Percentiles rank a stretch among this genome's conserved stretches.
phyloP scores from a whole-genome alignment of 2,888 invertebrate genomes.

The Polydrusus cervinus region DNA sequence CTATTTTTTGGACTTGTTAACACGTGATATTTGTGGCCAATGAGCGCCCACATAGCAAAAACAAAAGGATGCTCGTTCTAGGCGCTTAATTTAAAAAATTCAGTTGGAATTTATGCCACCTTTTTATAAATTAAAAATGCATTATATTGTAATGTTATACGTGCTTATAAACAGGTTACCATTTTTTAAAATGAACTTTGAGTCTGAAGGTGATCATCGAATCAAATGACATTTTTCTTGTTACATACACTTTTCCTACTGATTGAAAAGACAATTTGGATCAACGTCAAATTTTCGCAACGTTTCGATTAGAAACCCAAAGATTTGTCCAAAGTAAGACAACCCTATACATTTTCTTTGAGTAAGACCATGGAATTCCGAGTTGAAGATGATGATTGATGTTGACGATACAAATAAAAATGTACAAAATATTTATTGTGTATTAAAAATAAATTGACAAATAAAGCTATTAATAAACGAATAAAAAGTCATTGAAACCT shows the following conservation, averaged over 20 bases:
- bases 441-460: slow-evolving; percentile 17
- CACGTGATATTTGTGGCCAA: slow-evolving; percentile 10
- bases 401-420: background rate
- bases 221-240: background rate
- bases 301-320: too few relatives aligned
- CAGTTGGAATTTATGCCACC: background rate
- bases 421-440: background rate
- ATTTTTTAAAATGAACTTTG: slow-evolving; percentile 3
- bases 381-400: too few relatives aligned
- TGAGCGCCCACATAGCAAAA: background rate
- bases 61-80: background rate
- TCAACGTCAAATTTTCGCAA: background rate
- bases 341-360: too few relatives aligned
- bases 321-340: too few relatives aligned
- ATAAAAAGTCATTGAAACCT: slow-evolving; percentile 20
- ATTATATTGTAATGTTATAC: slow-evolving; percentile 3
- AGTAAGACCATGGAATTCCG: too few relatives aligned
- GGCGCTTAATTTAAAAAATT: slow-evolving; percentile 23
- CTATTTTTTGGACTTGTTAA: background rate
- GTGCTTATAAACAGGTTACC: background rate
- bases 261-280: background rate
- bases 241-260: too few relatives aligned
- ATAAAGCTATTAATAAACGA: slow-evolving; percentile 11
- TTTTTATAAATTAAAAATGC: slow-evolving; percentile 3
- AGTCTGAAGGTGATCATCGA: background rate